phyloP scores from a whole-genome alignment of 2,113 vertebrate species.

The Noctilio leporinus region DNA sequence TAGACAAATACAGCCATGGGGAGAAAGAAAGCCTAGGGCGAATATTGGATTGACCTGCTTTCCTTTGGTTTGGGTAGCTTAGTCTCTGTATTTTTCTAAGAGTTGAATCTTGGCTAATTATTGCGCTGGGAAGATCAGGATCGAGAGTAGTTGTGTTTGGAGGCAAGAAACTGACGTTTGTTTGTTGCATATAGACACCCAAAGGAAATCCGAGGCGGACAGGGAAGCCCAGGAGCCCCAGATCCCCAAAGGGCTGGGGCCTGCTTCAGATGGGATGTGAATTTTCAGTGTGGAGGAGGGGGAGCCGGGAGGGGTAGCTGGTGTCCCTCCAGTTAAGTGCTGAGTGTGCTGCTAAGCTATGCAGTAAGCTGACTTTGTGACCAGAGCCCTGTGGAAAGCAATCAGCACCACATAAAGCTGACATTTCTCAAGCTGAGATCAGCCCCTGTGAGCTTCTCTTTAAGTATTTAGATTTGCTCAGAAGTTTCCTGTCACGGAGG shows the following conservation, averaged over 20 bases:
- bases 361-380: neutral
- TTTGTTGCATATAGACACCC: neutral
- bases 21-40: conserved; percentile 10
- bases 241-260: neutral
- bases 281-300: neutral
- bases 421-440: conserved; percentile 33
- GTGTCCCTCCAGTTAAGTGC: neutral
- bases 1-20: conserved; percentile 14
- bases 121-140: conserved; percentile 34
- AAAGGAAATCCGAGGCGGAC: neutral
- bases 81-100: conserved; percentile 18
- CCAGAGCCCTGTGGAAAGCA: neutral
- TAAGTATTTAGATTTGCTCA: conserved; percentile 18
- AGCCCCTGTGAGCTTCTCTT: neutral
- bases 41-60: conserved; percentile 23
- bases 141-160: neutral
- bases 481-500: neutral
- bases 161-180: neutral
- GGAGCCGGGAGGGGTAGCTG: neutral
- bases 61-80: neutral
- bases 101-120: neutral
- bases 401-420: conserved; percentile 26
- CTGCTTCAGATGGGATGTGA: neutral
- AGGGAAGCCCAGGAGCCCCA: neutral
- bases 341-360: neutral